Base-by-base conservation (phyloP, 2,888 invertebrate genomes). In the Vanessa cardui region DNA sequence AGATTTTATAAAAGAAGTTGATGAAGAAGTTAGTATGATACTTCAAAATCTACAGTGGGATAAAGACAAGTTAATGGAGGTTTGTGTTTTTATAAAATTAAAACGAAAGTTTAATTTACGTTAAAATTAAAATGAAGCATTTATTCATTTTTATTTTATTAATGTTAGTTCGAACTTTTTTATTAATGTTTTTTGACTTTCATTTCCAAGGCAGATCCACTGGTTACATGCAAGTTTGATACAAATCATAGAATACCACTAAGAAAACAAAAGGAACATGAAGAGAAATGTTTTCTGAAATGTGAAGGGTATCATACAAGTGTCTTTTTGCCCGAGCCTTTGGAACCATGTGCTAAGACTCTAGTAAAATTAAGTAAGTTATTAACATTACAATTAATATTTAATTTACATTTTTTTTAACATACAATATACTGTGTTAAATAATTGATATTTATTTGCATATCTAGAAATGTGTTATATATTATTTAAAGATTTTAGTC, bases 41-140 rank as follows among this genome's bases (percentile, higher is more conserved):
- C 75, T 92, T 62, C 87, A 91, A 79, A 86, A 80, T 59, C 80
- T 92, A 47, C 88, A 90, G 72, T 92, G 92, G 92, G 87, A 89
- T 77, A 78, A 77, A 64, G 83, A 82, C 73, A 72, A 77, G 67
- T 73, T 89, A 58, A 58, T 82, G 47, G 76, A 88, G 87, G 92
- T 91, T 74, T 73, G 63, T 65, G 18, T n/a, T 54, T 26, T 16
- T 26, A 15, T 52, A 6, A 12, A 52, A 39, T 9, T 39, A 1
- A 6, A 6, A 52, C 15, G 16, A 49, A 9, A 6, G 18, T 49
- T 8, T 18, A 49, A 20, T 5, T 20, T 9, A 50, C 21, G 5
- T 26, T 20, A 12, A 21, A 21, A 21, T 15, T 8, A 16, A 26
- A 16, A 16, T 8, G 5, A 31, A 6, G 26, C 12, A 39, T 31